Evolutionary conservation across 2,888 invertebrate species (phyloP).

Genomic region (Rosalia funebris): DNA sequence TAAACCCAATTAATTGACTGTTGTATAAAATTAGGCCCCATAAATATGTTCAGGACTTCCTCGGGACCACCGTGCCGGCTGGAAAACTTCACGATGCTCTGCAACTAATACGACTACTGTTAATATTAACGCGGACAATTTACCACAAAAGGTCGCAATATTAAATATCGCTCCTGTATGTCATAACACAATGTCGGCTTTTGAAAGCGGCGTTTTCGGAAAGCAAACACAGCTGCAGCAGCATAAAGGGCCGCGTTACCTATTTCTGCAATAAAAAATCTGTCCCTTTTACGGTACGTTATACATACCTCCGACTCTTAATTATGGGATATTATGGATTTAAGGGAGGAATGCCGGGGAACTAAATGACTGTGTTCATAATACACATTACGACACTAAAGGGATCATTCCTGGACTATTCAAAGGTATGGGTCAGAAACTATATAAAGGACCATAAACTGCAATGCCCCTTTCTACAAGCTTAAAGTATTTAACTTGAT

Average conservation of each 20-base stretch:
- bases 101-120: constrained; percentile 1
- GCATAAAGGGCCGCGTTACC: constrained; percentile 5
- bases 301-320: constrained; percentile 1
- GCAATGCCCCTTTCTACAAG: too few species aligned
- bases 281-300: constrained; percentile 5
- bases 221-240: constrained; percentile 15
- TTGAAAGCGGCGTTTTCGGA: constrained; percentile 14
- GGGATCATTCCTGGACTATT: background rate
- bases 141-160: constrained; percentile 16
- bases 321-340: constrained; percentile 7
- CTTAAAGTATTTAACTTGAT: too few species aligned
- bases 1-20: constrained; percentile 8
- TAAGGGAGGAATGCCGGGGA: background rate
- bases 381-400: background rate
- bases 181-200: constrained; percentile 22
- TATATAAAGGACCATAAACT: background rate
- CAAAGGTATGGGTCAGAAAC: background rate
- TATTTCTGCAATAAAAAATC: constrained; percentile 1
- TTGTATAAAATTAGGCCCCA: constrained; percentile 18
- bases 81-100: background rate
- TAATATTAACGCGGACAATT: constrained; percentile 10
- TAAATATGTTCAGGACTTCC: constrained; percentile 3
- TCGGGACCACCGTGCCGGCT: constrained; percentile 3
- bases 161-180: constrained; percentile 23
- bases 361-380: background rate